Percentiles rank a stretch among this genome's conserved stretches.
These are phyloP conservation scores for Seriola dumerili DNA, from an alignment of 2,113 vertebrate species.

Conservation along the genomic window DNA sequence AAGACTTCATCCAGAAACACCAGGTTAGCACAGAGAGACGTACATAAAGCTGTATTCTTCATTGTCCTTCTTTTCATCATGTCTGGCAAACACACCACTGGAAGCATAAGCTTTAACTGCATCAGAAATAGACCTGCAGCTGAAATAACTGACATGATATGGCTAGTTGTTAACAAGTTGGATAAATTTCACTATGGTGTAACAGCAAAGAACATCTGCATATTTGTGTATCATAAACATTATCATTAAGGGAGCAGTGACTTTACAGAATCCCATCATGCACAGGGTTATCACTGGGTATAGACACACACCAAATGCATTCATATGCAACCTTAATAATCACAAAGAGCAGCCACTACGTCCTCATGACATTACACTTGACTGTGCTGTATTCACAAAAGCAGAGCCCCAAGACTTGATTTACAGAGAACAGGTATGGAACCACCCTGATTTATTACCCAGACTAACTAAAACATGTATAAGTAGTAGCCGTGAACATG, in stretches of 20 bases:
- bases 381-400: background rate
- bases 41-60: conserved; percentile 41
- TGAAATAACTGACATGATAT: conserved; percentile 7
- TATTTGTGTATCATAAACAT: background rate
- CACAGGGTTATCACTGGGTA: background rate
- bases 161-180: too few species aligned
- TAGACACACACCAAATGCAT: background rate
- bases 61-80: conserved; percentile 31
- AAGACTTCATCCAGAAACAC: conserved; percentile 34
- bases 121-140: conserved; percentile 11
- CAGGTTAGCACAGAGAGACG: conserved; percentile 25
- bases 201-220: background rate
- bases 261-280: background rate
- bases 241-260: background rate
- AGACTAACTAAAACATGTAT: background rate
- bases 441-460: background rate
- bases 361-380: background rate
- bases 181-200: background rate
- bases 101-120: conserved; percentile 9
- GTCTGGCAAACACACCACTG: conserved; percentile 34
- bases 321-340: conserved; percentile 12
- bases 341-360: background rate
- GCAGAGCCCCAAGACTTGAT: background rate
- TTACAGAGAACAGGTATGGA: background rate
- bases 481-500: background rate